A percentile compares a stretch with the other conserved stretches of the same genome.
Evolutionary conservation across 2,888 invertebrate species (phyloP).

Genomic region (Automeris io): DNA sequence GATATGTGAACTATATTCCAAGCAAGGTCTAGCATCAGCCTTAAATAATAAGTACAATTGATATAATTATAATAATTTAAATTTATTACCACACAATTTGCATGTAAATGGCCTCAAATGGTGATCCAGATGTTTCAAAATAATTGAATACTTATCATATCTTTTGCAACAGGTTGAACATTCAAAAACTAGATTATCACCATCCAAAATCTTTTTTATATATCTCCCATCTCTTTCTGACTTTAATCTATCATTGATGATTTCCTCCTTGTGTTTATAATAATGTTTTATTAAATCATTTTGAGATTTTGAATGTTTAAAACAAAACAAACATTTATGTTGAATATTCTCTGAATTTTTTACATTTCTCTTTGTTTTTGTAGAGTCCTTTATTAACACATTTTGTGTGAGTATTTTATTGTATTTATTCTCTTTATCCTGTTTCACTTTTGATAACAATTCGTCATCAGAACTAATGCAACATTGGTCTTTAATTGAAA

Average conservation of each 20-base stretch:
- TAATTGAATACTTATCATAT: slow-evolving; percentile 28
- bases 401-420: not conserved
- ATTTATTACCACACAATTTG: slow-evolving; percentile 56
- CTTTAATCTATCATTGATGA: not conserved
- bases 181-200: slow-evolving; percentile 26
- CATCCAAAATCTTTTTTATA: slow-evolving; percentile 12
- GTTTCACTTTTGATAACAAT: not conserved
- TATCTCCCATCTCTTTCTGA: slow-evolving; percentile 13
- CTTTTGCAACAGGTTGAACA: slow-evolving; percentile 40
- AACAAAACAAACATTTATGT: slow-evolving; percentile 40
- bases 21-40: too few species aligned
- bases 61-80: too few species aligned
- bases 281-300: slow-evolving; percentile 38
- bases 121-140: slow-evolving; percentile 32
- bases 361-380: not conserved
- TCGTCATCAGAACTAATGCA: not conserved
- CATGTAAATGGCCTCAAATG: slow-evolving; percentile 50
- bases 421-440: not conserved
- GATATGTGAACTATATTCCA: too few species aligned
- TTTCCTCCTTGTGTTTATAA: slow-evolving; percentile 20
- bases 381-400: not conserved
- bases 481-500: not conserved
- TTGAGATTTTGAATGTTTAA: slow-evolving; percentile 24
- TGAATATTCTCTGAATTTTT: slow-evolving; percentile 9
- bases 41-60: too few species aligned